A percentile compares a stretch with the other conserved stretches of the same genome.
phyloP scores from a whole-genome alignment of 1,140 invertebrate species.

The Drosophila carrolli region DNA sequence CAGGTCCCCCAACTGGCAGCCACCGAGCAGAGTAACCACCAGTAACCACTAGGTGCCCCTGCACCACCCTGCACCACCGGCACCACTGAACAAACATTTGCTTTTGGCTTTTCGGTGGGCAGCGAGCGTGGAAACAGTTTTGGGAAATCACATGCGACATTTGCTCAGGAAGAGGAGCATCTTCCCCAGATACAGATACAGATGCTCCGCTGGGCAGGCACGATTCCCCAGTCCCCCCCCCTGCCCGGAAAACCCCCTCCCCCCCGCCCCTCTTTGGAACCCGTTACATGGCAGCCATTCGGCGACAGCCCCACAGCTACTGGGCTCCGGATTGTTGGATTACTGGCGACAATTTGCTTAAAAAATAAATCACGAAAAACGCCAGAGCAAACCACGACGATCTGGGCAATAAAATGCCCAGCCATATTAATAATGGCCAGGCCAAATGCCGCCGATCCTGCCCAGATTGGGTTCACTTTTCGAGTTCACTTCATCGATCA shows the following conservation, averaged over 20 bases:
- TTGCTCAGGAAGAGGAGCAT: slow-evolving; percentile 61
- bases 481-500: too few species aligned
- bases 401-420: slow-evolving; percentile 61
- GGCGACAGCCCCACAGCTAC: slow-evolving; percentile 47
- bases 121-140: slow-evolving; percentile 80
- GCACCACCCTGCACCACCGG: not conserved
- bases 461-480: not conserved
- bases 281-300: slow-evolving; percentile 68
- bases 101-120: slow-evolving; percentile 57
- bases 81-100: slow-evolving; percentile 41
- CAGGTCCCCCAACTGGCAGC: slow-evolving; percentile 9
- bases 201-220: slow-evolving; percentile 56
- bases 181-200: slow-evolving; percentile 60
- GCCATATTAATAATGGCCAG: slow-evolving; percentile 59
- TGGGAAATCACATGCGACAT: slow-evolving; percentile 78
- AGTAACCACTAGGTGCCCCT: not conserved
- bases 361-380: slow-evolving; percentile 79
- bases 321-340: slow-evolving; percentile 15
- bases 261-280: slow-evolving; percentile 40
- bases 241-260: not conserved
- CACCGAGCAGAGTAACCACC: not conserved
- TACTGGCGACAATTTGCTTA: slow-evolving; percentile 77
- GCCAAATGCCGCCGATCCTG: not conserved
- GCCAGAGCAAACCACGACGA: slow-evolving; percentile 34
- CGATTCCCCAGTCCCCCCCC: slow-evolving; percentile 41